Base-by-base conservation (phyloP, 2,888 invertebrate genomes). In the Cephus spinipes region DNA sequence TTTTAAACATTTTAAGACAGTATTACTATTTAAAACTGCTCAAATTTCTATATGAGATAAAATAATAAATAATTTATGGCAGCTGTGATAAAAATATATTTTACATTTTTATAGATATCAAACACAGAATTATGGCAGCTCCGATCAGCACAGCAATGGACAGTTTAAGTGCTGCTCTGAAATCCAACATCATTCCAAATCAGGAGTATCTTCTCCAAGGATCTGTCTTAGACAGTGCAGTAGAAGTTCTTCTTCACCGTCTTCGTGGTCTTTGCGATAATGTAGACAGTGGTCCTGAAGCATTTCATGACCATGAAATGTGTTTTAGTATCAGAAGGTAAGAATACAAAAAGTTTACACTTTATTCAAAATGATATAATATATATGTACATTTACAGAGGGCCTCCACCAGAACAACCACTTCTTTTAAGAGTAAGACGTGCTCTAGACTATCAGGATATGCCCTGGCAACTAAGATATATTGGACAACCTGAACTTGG, bases 161-260 rank as follows among this genome's bases (percentile, higher is more conserved):
- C 85, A 96, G 95, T 73, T 92, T 97, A 81, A 94, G 94, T 35
- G 95, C 96, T 84, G 97, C 97, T 4, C 88, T 97, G 36, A 96
- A 95, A 88, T 96, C 95, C 68, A 97, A 97, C 85, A 97, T 97
- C 76, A 95, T 98, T 76, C 98, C 98, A 0, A 97, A 98, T 90
- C 97, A 98, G 90, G 98, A 98, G 92, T 98, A 98, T 90, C 93
- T 98, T 76, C 92, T 99, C 4, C 97, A 98, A 93, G 98, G 98
- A 4, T 98, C 98, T 30, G 97, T 99, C 33, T 92, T 98, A 79
- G 98, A 99, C 90, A 95, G 95, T 30, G 96, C 97, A 40, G 97
- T 98, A 11, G 98, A 98, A 90, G 97, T 98, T 32, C 93, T 99
- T 36, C 93, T 98, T 23, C 98, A 99, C 89, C 92, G 93, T 79